Percentiles rank a stretch among this genome's conserved stretches.
These are phyloP conservation scores for Caenorhabditis latens DNA, from an alignment of 1,140 invertebrate genomes.

Conservation along the genomic window DNA sequence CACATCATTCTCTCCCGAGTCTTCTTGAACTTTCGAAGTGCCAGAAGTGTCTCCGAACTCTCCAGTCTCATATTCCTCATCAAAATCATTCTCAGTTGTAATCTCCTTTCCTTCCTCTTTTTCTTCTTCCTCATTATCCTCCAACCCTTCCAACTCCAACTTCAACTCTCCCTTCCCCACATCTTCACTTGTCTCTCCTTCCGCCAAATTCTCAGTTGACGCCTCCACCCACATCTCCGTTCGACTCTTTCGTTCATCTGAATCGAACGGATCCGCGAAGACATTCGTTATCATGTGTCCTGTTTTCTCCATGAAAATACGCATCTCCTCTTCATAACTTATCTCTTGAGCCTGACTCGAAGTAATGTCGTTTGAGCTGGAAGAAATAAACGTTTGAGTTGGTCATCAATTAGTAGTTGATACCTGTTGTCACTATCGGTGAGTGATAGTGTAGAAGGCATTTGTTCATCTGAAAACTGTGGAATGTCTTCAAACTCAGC, in stretches of 20 bases:
- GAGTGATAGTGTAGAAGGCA: neutral
- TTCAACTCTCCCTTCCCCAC: neutral
- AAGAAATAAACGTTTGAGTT: neutral
- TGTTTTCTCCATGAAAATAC: neutral
- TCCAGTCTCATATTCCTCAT: neutral
- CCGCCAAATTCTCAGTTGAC: conserved; percentile 10
- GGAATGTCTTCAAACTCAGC: neutral
- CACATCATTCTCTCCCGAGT: neutral
- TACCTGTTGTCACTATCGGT: conserved; percentile 46
- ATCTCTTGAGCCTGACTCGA: conserved; percentile 43
- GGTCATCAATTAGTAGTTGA: too few species aligned
- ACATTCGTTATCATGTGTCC: conserved; percentile 8
- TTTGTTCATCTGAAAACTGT: conserved; percentile 7
- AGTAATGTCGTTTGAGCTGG: conserved; percentile 28
- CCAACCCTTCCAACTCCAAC: neutral
- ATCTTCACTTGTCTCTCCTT: neutral
- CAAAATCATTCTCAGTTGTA: neutral
- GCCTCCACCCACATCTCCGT: conserved; percentile 45
- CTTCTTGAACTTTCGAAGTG: neutral
- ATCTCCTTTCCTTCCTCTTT: neutral
- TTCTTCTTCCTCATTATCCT: neutral
- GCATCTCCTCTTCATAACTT: conserved; percentile 41
- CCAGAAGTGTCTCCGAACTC: neutral
- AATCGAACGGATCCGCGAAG: conserved; percentile 34
- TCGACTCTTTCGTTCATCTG: conserved; percentile 39